Percentiles rank a stretch among this genome's conserved stretches.
phyloP scores from a whole-genome alignment of 1,140 invertebrate species.

The Gryllus bimaculatus region DNA sequence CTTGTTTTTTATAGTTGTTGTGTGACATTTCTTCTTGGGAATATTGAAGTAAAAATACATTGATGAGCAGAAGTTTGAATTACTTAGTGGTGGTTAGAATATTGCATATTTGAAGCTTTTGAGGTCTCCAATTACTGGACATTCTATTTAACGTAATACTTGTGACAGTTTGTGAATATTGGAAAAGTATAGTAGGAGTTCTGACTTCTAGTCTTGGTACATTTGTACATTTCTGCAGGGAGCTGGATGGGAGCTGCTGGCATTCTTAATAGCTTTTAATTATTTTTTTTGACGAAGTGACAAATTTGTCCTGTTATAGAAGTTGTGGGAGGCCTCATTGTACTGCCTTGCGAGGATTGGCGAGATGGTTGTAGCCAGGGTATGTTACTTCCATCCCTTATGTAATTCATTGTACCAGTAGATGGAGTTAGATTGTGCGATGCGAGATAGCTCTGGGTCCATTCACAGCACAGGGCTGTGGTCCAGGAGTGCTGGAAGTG shows the following conservation, averaged over 20 bases:
- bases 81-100: too few relatives aligned
- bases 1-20: neutral
- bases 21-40: neutral
- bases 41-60: neutral
- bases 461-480: neutral
- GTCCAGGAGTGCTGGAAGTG: too few relatives aligned
- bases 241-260: neutral
- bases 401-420: neutral
- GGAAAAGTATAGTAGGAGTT: neutral
- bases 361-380: neutral
- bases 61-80: too few relatives aligned
- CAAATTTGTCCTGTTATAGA: neutral
- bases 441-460: neutral
- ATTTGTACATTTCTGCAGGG: neutral
- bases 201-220: neutral
- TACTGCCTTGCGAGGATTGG: neutral
- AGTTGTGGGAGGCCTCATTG: neutral
- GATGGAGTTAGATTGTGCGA: neutral
- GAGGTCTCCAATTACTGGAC: too few relatives aligned
- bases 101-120: too few relatives aligned
- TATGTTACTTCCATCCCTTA: neutral
- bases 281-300: neutral
- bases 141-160: too few relatives aligned
- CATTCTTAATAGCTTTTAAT: neutral
- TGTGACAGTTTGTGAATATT: neutral